These are phyloP conservation scores for Hemicrepidius hirtus DNA, from an alignment of 2,888 invertebrate species.

Conservation along the genomic window DNA sequence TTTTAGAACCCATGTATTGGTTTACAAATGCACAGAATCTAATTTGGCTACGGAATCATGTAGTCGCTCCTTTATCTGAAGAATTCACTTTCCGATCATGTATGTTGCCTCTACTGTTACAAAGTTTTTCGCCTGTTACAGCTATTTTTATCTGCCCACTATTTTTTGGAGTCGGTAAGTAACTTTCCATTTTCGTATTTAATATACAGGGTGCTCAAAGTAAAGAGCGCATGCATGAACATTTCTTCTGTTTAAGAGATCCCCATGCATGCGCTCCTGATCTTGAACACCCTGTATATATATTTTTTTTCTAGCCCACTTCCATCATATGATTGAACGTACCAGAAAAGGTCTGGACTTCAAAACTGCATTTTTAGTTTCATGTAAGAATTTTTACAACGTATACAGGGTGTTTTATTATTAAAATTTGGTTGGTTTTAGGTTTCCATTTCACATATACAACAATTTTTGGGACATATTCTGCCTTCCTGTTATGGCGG, in stretches of 20 bases:
- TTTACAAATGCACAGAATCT: constrained; percentile 81
- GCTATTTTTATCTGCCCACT: constrained; percentile 91
- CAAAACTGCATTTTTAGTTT: constrained; percentile 81
- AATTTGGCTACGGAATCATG: constrained; percentile 90
- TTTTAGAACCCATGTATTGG: constrained; percentile 74
- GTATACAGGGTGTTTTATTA: too few relatives aligned
- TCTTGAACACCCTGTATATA: too few relatives aligned
- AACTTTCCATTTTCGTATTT: too few relatives aligned
- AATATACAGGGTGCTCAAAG: too few relatives aligned
- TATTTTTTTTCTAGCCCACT: constrained; percentile 81
- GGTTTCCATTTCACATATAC: constrained; percentile 94
- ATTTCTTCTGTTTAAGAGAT: too few relatives aligned
- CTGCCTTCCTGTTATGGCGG: constrained; percentile 91
- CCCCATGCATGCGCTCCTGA: too few relatives aligned
- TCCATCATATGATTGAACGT: constrained; percentile 92
- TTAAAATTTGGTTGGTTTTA: constrained; percentile 64
- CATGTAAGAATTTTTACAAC: too few relatives aligned
- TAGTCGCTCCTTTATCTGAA: constrained; percentile 95
- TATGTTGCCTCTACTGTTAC: constrained; percentile 92
- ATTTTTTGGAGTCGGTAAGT: constrained; percentile 91
- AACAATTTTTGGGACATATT: constrained; percentile 94
- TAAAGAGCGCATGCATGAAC: too few relatives aligned
- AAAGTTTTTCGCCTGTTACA: constrained; percentile 83
- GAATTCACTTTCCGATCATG: constrained; percentile 97
- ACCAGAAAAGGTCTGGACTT: constrained; percentile 82